Evolutionary conservation across 2,888 invertebrate species (phyloP).

Genomic region (Agrenia bidenticulata): DNA sequence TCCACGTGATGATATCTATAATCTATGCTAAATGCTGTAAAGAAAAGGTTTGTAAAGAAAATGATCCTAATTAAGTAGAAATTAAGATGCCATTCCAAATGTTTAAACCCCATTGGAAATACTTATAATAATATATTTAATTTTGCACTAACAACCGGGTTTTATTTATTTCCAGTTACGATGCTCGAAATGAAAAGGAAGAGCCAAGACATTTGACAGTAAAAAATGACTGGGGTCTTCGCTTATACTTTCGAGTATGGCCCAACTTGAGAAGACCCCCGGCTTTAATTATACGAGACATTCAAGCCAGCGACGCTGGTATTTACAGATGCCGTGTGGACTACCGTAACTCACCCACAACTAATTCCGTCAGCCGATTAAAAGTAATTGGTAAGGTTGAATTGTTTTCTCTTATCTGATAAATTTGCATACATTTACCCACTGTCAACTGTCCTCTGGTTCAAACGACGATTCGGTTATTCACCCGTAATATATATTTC

Average conservation of each 20-base stretch:
- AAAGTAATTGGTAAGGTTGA: conserved; percentile 83
- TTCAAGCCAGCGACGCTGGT: conserved; percentile 58
- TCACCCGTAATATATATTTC: too few species aligned
- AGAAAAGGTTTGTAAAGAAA: too few species aligned
- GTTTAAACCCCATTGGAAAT: too few species aligned
- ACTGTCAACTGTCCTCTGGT: too few species aligned
- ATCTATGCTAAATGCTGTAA: too few species aligned
- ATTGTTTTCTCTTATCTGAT: background rate
- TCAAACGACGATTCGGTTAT: too few species aligned
- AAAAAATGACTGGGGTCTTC: conserved; percentile 51
- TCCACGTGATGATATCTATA: too few species aligned
- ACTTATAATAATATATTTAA: too few species aligned
- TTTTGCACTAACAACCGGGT: too few species aligned
- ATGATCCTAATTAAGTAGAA: too few species aligned
- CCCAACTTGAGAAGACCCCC: conserved; percentile 45
- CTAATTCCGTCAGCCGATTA: conserved; percentile 80
- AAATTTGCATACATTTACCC: background rate
- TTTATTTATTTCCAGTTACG: conserved; percentile 49
- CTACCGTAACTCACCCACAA: conserved; percentile 83
- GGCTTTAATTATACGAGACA: conserved; percentile 51
- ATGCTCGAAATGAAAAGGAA: conserved; percentile 47
- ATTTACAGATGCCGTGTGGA: conserved; percentile 85
- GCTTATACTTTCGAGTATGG: conserved; percentile 51
- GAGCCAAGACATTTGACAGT: conserved; percentile 50
- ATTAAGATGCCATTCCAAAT: too few species aligned